Evolutionary conservation across 2,888 invertebrate genomes (phyloP), one percentile per base, ranked within the genome.

Genomic region (Drosophila yooni): DNA sequence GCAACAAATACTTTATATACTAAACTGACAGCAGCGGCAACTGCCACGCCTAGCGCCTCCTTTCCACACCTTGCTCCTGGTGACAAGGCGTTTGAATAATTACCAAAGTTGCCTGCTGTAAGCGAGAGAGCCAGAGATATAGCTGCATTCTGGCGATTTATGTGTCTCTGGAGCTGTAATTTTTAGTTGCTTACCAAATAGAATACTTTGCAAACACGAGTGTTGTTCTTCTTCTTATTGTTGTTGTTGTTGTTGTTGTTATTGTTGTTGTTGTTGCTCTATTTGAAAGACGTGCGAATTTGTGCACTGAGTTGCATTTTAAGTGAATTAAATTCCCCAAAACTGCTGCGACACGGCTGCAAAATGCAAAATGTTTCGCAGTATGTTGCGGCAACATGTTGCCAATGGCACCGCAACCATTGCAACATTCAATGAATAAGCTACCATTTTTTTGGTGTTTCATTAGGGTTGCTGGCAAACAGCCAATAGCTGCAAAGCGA

Each of bases 31-130:
- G 74, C 79, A 81, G 81, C 53, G 86, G 65, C 71, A 56, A 56
- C 54, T 40, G 61, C 58, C 70, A 72, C 66, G 73, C 71, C 63
- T 60, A 58, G n/a, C 11, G 33, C 53, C 62, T 54, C 68, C 61
- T 76, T 77, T 88, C 76, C 63, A 69, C 86, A 86, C 83, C 82
- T 86, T 56, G 21, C 52, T 33, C 54, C 36, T 29, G 48, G n/a
- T 13, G 66, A 34, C n/a, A 31, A 43, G 65, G 53, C 87, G 79
- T 84, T 87, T 88, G 82, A 86, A 86, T 88, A 88, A 86, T 86
- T 86, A 88, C 85, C 74, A 62, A 86, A 86, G 88, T 88, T 88
- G 74, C 61, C 72, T 51, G 54, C 50, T 50, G 68, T 33, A 38
- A 75, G 48, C n/a, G 34, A 36, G 40, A 52, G 21, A 25, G 33